Conservation (phyloP, 2,888 invertebrate species). For the Dasypogon diadema region DNA sequence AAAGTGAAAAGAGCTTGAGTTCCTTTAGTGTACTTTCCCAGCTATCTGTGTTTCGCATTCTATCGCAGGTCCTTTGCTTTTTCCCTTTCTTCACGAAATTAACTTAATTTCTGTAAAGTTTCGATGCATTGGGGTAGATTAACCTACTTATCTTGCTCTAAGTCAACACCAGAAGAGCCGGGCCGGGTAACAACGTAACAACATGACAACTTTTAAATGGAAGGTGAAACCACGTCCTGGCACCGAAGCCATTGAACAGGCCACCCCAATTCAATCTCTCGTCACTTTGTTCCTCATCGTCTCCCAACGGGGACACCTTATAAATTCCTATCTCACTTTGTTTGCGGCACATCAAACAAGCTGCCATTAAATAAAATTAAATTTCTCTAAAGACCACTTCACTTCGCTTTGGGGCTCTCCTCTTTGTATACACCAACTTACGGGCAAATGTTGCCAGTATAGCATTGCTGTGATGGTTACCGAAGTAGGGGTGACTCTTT, state of each 20-base stretch:
- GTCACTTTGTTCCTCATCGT: not conserved
- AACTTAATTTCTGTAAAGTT: conserved; percentile 12
- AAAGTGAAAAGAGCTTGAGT: not conserved
- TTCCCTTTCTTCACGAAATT: not conserved
- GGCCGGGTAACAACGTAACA: not conserved
- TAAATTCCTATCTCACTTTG: conserved; percentile 30
- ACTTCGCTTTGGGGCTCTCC: not conserved
- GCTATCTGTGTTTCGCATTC: not conserved
- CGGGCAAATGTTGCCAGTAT: not conserved
- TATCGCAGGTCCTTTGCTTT: not conserved
- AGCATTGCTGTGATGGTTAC: not conserved
- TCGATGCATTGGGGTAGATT: conserved; percentile 16
- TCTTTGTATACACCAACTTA: not conserved
- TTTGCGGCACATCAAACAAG: conserved; percentile 50
- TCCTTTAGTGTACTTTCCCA: not conserved
- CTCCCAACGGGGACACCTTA: conserved; percentile 17
- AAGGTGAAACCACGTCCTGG: not conserved
- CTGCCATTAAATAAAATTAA: conserved; percentile 53
- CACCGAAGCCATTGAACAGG: not conserved
- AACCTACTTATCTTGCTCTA: conserved; percentile 13
- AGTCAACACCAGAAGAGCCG: conserved; percentile 1
- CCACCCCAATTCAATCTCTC: not conserved
- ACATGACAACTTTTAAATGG: not conserved
- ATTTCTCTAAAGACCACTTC: conserved; percentile 50
- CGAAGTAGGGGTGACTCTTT: not conserved